A percentile compares a stretch with the other conserved stretches of the same genome.
Conservation (phyloP, 2,113 vertebrate species). For the Erythrolamprus reginae region DNA sequence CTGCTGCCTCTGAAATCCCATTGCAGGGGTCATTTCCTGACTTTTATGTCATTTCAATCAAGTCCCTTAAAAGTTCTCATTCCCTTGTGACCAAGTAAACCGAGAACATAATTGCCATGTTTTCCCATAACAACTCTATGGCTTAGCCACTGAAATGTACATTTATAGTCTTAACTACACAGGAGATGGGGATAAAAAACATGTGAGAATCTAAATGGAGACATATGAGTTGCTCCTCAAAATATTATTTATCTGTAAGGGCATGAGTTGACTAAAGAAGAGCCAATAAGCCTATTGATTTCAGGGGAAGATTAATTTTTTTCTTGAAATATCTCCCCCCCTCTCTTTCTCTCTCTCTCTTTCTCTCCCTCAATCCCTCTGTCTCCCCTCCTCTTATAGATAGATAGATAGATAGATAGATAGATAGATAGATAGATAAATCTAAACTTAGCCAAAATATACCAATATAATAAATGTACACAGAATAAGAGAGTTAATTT, state of each 20-base stretch:
- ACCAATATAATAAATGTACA: not conserved
- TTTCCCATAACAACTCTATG: constrained; percentile 31
- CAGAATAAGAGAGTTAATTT: not conserved
- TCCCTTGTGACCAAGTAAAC: constrained; percentile 44
- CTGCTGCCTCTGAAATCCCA: constrained; percentile 54
- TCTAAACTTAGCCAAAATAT: not conserved
- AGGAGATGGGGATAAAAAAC: not conserved
- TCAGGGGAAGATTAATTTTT: not conserved
- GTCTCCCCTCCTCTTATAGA: no score
- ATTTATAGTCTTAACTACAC: constrained; percentile 26
- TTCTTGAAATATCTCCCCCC: not conserved
- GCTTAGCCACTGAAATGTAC: constrained; percentile 23
- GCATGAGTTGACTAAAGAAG: not conserved
- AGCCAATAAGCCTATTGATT: not conserved
- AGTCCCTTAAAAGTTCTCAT: constrained; percentile 54
- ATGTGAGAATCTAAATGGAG: constrained; percentile 34
- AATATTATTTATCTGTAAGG: not conserved
- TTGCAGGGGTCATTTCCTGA: constrained; percentile 81
- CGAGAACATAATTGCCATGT: constrained; percentile 32
- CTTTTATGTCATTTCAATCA: constrained; percentile 65
- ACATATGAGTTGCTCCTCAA: not conserved
- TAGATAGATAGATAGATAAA: not conserved
- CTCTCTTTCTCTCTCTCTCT: not conserved
- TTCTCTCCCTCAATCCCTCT: no score
- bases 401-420: no score